phyloP scores from a whole-genome alignment of 1,140 invertebrate species.

The Nasonia vitripennis region DNA sequence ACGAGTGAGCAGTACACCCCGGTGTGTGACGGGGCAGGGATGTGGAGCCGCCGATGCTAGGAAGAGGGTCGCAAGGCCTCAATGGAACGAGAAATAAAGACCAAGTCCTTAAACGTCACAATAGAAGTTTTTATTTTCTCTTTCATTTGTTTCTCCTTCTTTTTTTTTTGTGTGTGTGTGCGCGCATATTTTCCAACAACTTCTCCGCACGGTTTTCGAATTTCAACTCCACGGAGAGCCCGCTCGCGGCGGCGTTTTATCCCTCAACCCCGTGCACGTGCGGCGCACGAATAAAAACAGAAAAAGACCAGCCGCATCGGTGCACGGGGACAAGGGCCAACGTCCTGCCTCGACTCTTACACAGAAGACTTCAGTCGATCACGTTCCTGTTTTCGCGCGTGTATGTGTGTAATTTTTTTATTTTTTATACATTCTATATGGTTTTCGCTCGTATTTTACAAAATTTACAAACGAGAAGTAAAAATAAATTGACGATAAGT shows the following conservation, averaged over 20 bases:
- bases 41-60: neutral
- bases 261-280: neutral
- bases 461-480: constrained; percentile 47
- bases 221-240: constrained; percentile 17
- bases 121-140: constrained; percentile 56
- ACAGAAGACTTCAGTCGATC: neutral
- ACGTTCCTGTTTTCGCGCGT: neutral
- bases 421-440: constrained; percentile 24
- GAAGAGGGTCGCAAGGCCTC: constrained; percentile 40
- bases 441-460: constrained; percentile 47
- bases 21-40: neutral
- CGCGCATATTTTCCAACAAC: neutral
- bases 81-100: constrained; percentile 54
- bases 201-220: constrained; percentile 9
- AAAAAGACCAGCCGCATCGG: neutral
- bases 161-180: neutral
- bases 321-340: neutral
- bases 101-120: constrained; percentile 55
- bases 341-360: constrained; percentile 6
- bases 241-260: constrained; percentile 18
- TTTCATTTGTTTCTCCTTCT: constrained; percentile 48
- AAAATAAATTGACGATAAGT: neutral
- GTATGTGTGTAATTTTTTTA: neutral
- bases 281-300: neutral
- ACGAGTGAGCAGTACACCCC: neutral